A percentile compares a stretch with the other conserved stretches of the same genome.
phyloP scores from a whole-genome alignment of 1,140 invertebrate species.

The Drosophila paulistorum region DNA sequence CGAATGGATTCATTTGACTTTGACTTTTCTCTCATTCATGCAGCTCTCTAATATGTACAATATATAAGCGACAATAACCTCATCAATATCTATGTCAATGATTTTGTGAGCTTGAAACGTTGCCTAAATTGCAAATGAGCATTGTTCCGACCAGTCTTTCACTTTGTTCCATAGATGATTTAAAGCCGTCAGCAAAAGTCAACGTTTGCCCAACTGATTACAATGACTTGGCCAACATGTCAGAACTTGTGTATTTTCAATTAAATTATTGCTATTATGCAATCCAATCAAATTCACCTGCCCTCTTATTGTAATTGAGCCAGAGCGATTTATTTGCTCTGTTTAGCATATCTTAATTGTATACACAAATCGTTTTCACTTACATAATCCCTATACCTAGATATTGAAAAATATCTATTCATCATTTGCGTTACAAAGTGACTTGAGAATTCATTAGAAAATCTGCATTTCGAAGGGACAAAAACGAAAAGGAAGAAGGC shows the following conservation, averaged over 20 bases:
- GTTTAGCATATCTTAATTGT: conserved; percentile 50
- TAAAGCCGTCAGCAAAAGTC: conserved; percentile 43
- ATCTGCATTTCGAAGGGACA: not conserved
- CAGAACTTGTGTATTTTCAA: conserved; percentile 42
- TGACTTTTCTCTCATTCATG: too few species aligned
- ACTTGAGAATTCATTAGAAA: not conserved
- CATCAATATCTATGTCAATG: conserved; percentile 51
- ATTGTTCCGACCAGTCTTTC: conserved; percentile 26
- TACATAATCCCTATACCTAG: conserved; percentile 30
- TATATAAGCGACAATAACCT: conserved; percentile 53
- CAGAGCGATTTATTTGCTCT: conserved; percentile 34
- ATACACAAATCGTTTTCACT: conserved; percentile 1
- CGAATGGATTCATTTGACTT: too few species aligned
- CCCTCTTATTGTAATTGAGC: conserved; percentile 18
- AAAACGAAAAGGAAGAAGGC: too few species aligned
- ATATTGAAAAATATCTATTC: not conserved
- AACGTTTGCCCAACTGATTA: conserved; percentile 61
- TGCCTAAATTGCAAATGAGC: conserved; percentile 55
- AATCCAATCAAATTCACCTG: conserved; percentile 48
- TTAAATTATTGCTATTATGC: conserved; percentile 60
- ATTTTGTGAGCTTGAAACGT: conserved; percentile 26
- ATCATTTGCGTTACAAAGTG: not conserved
- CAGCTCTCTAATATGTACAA: conserved; percentile 10
- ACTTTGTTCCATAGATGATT: conserved; percentile 47
- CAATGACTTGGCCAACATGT: conserved; percentile 9